phyloP scores from a whole-genome alignment of 2,797 vertebrate species.

The Dryobates pubescens region DNA sequence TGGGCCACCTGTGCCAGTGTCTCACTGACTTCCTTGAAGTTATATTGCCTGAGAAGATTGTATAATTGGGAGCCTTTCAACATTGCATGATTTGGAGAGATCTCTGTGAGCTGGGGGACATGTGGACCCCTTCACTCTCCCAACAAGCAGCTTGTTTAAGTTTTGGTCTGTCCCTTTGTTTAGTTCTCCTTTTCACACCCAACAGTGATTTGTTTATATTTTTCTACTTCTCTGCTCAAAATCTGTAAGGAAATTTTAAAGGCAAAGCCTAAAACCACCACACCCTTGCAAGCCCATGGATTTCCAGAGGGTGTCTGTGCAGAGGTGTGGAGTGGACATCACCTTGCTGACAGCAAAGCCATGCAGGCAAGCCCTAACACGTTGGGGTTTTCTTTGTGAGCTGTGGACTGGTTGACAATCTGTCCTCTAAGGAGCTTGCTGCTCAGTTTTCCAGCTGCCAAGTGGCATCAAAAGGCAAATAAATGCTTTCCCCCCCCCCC shows the following conservation, averaged over 20 bases:
- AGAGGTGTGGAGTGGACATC: neutral
- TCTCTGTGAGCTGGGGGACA: neutral
- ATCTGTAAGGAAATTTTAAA: no score
- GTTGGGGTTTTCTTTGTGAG: neutral
- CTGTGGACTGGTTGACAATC: neutral
- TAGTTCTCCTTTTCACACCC: no score
- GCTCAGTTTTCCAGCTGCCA: slow-evolving; percentile 8
- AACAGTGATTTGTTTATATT: no score
- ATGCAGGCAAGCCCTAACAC: neutral
- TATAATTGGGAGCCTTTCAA: neutral
- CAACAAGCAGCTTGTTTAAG: neutral
- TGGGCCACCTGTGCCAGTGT: no score
- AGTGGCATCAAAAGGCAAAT: neutral
- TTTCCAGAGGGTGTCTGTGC: neutral
- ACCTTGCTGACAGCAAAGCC: neutral
- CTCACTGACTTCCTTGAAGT: neutral
- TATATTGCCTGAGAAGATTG: neutral
- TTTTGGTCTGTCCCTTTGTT: neutral
- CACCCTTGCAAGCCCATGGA: neutral
- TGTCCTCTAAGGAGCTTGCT: slow-evolving; percentile 5
- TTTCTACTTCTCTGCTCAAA: no score
- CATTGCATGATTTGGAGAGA: neutral
- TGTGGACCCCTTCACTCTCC: neutral
- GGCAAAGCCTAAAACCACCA: no score
- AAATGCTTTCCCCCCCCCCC: neutral